A percentile compares a stretch with the other conserved stretches of the same genome.
Conservation (phyloP, 2,113 vertebrate genomes). For the Chaetodon trifascialis region DNA sequence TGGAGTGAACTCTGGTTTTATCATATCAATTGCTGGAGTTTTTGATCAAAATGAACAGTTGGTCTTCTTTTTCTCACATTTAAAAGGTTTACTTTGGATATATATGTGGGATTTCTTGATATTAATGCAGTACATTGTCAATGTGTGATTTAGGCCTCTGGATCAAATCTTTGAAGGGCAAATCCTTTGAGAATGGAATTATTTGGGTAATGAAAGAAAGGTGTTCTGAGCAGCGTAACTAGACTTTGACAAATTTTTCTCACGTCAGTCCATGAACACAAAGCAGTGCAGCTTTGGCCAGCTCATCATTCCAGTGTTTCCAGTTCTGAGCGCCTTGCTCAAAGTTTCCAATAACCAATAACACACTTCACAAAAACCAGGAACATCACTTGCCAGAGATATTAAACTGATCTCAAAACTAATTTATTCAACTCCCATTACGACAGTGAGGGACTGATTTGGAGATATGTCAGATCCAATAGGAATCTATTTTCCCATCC, state of each 20-base stretch:
- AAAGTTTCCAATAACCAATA: constrained; percentile 54
- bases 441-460: constrained; percentile 15
- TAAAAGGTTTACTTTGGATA: constrained; percentile 1
- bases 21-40: not conserved
- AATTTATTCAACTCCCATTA: constrained; percentile 35
- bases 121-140: not conserved
- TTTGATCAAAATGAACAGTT: not conserved
- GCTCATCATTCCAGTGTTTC: constrained; percentile 18
- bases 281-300: constrained; percentile 20
- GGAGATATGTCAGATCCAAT: constrained; percentile 14
- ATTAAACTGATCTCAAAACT: constrained; percentile 22
- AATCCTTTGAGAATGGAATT: constrained; percentile 1
- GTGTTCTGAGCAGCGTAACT: constrained; percentile 10
- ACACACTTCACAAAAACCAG: constrained; percentile 38
- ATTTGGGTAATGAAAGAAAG: constrained; percentile 24
- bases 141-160: not conserved
- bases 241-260: constrained; percentile 40
- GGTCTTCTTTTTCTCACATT: not conserved
- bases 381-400: constrained; percentile 23
- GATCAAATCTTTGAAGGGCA: constrained; percentile 6
- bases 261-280: constrained; percentile 21
- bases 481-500: constrained; percentile 33
- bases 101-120: not conserved
- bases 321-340: constrained; percentile 20
- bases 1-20: constrained; percentile 1